Base-by-base conservation (phyloP, 2,888 invertebrate genomes). In the Drosophila sordidapex region DNA sequence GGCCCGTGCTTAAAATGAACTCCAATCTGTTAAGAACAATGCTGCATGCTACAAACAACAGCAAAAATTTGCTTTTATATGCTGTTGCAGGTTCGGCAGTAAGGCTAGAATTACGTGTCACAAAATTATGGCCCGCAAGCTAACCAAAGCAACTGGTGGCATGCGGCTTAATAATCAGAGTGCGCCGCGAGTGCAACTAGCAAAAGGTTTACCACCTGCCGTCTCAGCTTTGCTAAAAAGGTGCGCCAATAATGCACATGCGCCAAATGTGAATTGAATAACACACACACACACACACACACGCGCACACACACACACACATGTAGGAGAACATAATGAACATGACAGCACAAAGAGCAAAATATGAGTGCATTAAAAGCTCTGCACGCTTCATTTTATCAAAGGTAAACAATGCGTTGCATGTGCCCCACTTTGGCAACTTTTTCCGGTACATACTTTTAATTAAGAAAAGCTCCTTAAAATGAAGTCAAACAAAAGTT, bases 111-210 rank as follows among this genome's bases (percentile, higher is more conserved):
- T 49, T 33, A 52, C 40, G 33, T 49, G 61, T 57, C 29, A 49
- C 49, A 43, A 65, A 71, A 66, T 70, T 74, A 61, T 69, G 73
- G 65, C 61, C 54, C 58, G 40, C 56, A 54, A 51, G 43, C 51
- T 53, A 59, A 63, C 54, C 69, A 69, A 62, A 61, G 60, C 75
- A 64, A 70, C 58, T n/a, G 54, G 74, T 77, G 77, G 69, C 73
- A 64, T 58, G n/a, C 27, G 2, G 6, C 21, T 6, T 25, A 36
- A 53, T 15, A 38, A 27, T 27, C 18, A 7, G 2, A 53, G 61
- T 46, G 54, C 57, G 40, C 49, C 51, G 52, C 40, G 10, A 64
- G 52, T 40, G 46, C 35, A 49, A 71, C 64, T 65, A 57, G 60
- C 70, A 64, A 71, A 78, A 35, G 78, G 56, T 53, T 81, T 77